Percentiles rank a stretch among this genome's conserved stretches.
phyloP scores from a whole-genome alignment of 1,140 invertebrate species.

The Aphaenogaster ashmeadi region DNA sequence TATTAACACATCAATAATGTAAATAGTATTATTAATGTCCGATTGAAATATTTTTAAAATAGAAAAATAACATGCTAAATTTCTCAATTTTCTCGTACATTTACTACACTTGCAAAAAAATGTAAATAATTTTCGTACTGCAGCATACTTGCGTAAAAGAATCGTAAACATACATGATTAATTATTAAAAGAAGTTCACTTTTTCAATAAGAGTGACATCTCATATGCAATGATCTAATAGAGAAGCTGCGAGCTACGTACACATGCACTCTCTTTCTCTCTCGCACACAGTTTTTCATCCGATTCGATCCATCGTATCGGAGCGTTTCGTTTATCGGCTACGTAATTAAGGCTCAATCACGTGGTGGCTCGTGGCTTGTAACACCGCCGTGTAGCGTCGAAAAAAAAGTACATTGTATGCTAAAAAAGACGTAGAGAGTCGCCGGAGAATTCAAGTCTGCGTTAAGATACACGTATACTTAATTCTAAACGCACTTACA shows the following conservation, averaged over 20 bases:
- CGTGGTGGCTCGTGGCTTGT: constrained; percentile 70
- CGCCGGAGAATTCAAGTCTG: constrained; percentile 61
- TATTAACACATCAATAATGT: constrained; percentile 21
- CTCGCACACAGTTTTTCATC: constrained; percentile 45
- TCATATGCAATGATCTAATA: constrained; percentile 58
- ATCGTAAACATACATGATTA: constrained; percentile 4
- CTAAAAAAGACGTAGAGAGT: constrained; percentile 71
- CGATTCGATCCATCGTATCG: constrained; percentile 52
- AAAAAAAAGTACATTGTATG: constrained; percentile 71
- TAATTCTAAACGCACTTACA: constrained; percentile 75
- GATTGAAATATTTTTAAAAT: constrained; percentile 24
- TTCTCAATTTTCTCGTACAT: not conserved
- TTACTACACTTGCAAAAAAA: not conserved
- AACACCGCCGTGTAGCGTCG: constrained; percentile 55
- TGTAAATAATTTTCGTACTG: not conserved
- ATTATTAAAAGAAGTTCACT: constrained; percentile 30
- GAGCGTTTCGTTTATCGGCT: constrained; percentile 71
- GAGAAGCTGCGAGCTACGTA: constrained; percentile 66
- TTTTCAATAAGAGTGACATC: constrained; percentile 30
- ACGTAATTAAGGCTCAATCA: constrained; percentile 76
- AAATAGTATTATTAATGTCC: constrained; percentile 1
- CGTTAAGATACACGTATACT: constrained; percentile 77
- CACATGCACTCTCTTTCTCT: constrained; percentile 31
- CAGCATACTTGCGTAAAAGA: not conserved
- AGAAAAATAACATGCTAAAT: constrained; percentile 6